Evolutionary conservation across 1,140 invertebrate genomes (phyloP).

Genomic region (Nasonia vitripennis): DNA sequence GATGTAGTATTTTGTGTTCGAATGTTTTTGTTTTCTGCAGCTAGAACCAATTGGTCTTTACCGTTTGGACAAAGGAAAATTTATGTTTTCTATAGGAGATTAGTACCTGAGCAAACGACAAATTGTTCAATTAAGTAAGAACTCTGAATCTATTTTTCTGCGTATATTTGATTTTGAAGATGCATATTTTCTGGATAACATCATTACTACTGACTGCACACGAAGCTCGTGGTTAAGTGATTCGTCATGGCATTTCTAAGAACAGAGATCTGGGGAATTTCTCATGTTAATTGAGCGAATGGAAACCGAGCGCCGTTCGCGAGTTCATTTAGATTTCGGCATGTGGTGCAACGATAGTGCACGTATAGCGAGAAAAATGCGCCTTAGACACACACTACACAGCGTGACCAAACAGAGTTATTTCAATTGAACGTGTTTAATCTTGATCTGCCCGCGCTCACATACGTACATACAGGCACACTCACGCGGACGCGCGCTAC

Average conservation of each 20-base stretch:
- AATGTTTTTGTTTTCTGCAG: too few species aligned
- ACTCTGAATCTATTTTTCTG: too few species aligned
- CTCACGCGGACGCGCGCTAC: background rate
- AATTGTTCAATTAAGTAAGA: too few species aligned
- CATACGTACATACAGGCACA: background rate
- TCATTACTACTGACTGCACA: background rate
- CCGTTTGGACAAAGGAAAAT: too few species aligned
- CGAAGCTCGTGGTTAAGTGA: background rate
- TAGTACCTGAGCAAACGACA: too few species aligned
- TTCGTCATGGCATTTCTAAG: background rate
- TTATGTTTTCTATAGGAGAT: too few species aligned
- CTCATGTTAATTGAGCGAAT: background rate
- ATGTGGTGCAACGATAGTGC: background rate
- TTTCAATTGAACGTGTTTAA: constrained; percentile 7
- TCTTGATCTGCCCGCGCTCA: background rate
- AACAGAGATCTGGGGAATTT: background rate
- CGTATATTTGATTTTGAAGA: too few species aligned
- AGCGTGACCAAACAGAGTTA: background rate
- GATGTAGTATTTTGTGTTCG: too few species aligned
- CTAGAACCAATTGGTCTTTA: too few species aligned
- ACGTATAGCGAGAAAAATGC: background rate
- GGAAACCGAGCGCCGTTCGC: background rate
- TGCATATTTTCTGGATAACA: too few species aligned
- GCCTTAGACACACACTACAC: background rate
- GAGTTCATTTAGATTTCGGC: background rate